These are phyloP conservation scores for Ondatra zibethicus DNA, from an alignment of 2,113 vertebrate species.

Conservation along the genomic window DNA sequence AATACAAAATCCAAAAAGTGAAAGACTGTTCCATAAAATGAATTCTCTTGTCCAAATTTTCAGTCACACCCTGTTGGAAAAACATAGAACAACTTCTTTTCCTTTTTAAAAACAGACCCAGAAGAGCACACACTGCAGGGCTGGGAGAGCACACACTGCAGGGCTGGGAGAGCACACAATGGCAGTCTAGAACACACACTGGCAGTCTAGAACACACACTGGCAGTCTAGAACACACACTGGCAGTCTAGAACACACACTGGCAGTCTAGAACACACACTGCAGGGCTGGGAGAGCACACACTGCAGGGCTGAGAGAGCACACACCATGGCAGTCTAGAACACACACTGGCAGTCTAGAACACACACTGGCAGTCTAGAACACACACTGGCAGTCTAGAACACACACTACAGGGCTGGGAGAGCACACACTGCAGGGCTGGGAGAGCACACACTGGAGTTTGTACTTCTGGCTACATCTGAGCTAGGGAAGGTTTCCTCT, in stretches of 20 bases:
- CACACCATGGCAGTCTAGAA: no score
- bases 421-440: no score
- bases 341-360: no score
- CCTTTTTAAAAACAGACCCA: neutral
- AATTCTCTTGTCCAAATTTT: neutral
- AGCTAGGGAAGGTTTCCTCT: neutral
- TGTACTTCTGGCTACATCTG: neutral
- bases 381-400: no score
- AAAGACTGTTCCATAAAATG: neutral
- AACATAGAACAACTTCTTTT: neutral
- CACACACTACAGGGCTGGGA: no score
- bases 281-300: neutral
- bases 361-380: no score
- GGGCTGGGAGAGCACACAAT: neutral
- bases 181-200: rapidly evolving
- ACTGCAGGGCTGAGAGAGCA: neutral
- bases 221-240: no score
- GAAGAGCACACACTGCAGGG: neutral
- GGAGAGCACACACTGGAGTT: neutral
- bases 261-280: neutral
- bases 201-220: no score
- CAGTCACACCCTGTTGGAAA: neutral
- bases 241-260: no score
- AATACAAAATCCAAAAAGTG: neutral
- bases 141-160: neutral